These are phyloP conservation scores for Solenopsis fugax DNA, from an alignment of 1,140 invertebrate species.

Conservation along the genomic window DNA sequence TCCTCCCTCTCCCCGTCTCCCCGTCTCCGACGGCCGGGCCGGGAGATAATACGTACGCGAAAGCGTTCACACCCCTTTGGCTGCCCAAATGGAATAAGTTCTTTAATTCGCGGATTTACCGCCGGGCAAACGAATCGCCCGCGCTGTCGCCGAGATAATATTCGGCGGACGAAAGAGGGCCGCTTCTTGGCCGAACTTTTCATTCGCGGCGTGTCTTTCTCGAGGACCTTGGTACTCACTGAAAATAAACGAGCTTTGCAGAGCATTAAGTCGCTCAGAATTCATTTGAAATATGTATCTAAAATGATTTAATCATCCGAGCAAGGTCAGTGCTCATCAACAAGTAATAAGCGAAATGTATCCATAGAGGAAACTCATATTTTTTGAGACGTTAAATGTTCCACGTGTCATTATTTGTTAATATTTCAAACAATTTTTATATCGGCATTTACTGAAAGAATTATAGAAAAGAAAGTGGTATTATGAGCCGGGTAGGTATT, in stretches of 20 bases:
- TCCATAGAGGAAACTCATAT: neutral
- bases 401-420: neutral
- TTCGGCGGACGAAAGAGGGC: constrained; percentile 58
- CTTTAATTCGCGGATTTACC: constrained; percentile 87
- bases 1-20: constrained; percentile 63
- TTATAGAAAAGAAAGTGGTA: neutral
- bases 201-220: constrained; percentile 44
- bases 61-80: constrained; percentile 87
- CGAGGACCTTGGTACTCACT: neutral
- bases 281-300: constrained; percentile 3
- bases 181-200: constrained; percentile 67
- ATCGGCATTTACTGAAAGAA: neutral
- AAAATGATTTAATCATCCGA: neutral
- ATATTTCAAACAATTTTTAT: constrained; percentile 5
- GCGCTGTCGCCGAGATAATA: constrained; percentile 78
- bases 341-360: neutral
- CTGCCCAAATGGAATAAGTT: constrained; percentile 87
- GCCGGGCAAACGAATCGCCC: constrained; percentile 75
- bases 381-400: neutral
- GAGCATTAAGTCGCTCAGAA: neutral
- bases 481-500: too few relatives aligned
- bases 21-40: constrained; percentile 71
- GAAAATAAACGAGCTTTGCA: constrained; percentile 30
- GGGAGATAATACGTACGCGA: constrained; percentile 86
- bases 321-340: neutral